Conservation (phyloP, 2,888 invertebrate species). For the Rhyacophila evoluta region DNA sequence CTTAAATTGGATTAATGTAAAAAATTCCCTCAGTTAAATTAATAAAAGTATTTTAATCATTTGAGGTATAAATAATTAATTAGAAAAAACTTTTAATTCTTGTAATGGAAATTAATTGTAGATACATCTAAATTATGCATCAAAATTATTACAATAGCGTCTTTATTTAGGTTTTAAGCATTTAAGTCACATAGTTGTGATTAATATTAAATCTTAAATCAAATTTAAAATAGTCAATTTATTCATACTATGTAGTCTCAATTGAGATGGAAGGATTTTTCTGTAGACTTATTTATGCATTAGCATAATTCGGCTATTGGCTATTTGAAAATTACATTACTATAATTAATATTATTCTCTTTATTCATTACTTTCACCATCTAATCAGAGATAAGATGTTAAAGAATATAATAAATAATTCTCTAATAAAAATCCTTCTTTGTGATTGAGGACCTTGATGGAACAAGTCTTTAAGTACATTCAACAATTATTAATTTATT, state of each 20-base stretch:
- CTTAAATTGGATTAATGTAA: no score
- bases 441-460: not conserved
- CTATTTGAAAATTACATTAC: no score
- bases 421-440: not conserved
- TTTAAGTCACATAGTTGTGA: constrained; percentile 11
- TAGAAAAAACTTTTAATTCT: not conserved
- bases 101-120: constrained; percentile 6
- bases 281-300: not conserved
- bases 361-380: no score
- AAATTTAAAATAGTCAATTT: not conserved
- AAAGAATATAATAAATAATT: not conserved
- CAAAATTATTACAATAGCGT: constrained; percentile 3
- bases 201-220: not conserved
- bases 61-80: not conserved
- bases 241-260: not conserved
- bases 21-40: not conserved
- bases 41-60: not conserved
- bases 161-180: not conserved
- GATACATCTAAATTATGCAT: constrained; percentile 8
- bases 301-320: no score
- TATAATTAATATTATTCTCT: no score
- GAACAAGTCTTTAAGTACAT: not conserved
- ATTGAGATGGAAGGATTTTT: not conserved
- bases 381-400: no score
- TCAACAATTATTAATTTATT: no score